phyloP scores from a whole-genome alignment of 2,888 invertebrate species.

The Venusia cambrica region DNA sequence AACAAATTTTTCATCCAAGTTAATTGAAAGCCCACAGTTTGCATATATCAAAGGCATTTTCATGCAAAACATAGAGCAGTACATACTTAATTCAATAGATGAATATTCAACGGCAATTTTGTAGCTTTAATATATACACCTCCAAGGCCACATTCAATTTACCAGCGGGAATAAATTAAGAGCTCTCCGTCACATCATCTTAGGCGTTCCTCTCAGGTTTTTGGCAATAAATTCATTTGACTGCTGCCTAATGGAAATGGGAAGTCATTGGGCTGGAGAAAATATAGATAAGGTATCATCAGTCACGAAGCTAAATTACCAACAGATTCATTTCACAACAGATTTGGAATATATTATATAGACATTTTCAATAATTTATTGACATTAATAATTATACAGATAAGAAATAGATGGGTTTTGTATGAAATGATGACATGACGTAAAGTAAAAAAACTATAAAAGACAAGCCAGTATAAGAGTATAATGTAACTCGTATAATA shows the following conservation, averaged over 20 bases:
- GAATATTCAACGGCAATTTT: conserved; percentile 39
- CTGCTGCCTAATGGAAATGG: conserved; percentile 23
- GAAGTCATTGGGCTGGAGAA: conserved; percentile 12
- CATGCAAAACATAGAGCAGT: conserved; percentile 19
- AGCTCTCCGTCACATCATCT: conserved; percentile 41
- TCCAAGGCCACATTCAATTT: conserved; percentile 38
- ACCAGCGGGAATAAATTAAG: conserved; percentile 41
- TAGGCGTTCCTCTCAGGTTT: conserved; percentile 35
- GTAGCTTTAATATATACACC: conserved; percentile 24
- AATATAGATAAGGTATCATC: conserved; percentile 18
- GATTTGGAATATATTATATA: too few species aligned
- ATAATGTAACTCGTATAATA: too few species aligned
- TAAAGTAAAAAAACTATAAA: too few species aligned
- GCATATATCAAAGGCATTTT: conserved; percentile 11
- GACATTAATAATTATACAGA: too few species aligned
- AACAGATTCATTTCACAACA: conserved; percentile 2
- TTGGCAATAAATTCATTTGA: conserved; percentile 26
- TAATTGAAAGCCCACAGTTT: neutral
- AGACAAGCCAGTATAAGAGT: too few species aligned
- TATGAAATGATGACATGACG: too few species aligned
- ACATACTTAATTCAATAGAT: conserved; percentile 22
- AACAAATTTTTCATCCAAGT: too few species aligned
- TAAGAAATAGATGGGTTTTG: too few species aligned
- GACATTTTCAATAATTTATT: too few species aligned
- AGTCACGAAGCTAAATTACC: conserved; percentile 8